A percentile compares a stretch with the other conserved stretches of the same genome.
These are phyloP conservation scores for Magallana nippona DNA, from an alignment of 2,888 invertebrate genomes.

Conservation along the genomic window DNA sequence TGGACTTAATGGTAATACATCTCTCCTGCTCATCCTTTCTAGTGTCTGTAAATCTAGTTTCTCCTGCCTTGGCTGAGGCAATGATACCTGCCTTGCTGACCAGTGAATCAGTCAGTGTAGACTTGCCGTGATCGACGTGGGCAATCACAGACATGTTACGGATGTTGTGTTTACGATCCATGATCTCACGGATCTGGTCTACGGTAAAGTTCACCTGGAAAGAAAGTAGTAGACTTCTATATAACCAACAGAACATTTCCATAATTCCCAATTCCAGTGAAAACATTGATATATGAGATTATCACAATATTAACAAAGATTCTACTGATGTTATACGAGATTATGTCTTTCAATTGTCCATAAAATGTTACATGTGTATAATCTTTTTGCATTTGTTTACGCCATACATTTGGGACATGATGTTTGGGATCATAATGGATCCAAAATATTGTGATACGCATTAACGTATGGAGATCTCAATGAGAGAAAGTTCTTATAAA, in stretches of 20 bases:
- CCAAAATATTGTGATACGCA: too few species aligned
- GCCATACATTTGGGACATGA: too few species aligned
- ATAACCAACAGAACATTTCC: neutral
- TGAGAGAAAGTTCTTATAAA: neutral
- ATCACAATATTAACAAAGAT: too few species aligned
- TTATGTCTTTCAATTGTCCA: too few species aligned
- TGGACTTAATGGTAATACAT: conserved; percentile 99
- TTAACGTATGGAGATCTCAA: neutral
- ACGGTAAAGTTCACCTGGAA: conserved; percentile 99
- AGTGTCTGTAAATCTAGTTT: conserved; percentile 99
- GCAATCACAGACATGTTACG: conserved; percentile 99
- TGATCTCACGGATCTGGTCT: conserved; percentile 99
- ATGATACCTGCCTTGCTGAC: conserved; percentile 99
- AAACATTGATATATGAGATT: too few species aligned
- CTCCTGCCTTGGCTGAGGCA: conserved; percentile 98
- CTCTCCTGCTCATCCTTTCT: conserved; percentile 99
- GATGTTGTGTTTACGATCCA: conserved; percentile 99
- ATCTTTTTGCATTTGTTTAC: too few species aligned
- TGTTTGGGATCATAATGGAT: too few species aligned
- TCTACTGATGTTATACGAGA: too few species aligned
- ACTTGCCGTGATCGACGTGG: conserved; percentile 99
- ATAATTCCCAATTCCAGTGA: too few species aligned
- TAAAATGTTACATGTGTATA: too few species aligned
- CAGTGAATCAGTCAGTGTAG: conserved; percentile 98
- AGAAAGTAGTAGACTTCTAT: conserved; percentile 4